Base-by-base conservation (phyloP, 2,113 vertebrate species). In the Xenopus laevis region DNA sequence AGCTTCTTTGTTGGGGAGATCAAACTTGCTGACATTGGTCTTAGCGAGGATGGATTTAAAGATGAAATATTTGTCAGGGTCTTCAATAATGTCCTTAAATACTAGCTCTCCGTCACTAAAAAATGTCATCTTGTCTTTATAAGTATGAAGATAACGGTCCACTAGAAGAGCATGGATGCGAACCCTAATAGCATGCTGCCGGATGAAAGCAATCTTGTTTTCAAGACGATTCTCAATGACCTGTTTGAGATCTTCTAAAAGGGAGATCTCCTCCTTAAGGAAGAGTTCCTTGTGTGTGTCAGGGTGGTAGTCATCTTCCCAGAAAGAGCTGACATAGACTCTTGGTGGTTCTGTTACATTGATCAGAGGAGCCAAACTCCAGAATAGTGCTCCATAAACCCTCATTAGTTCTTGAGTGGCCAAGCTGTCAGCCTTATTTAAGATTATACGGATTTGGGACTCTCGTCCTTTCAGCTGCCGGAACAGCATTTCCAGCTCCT, bases 11-110 rank as follows among this genome's bases (percentile, higher is more conserved):
- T 98, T 97, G 78, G 97, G 97, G 77, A 99, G 92, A 84, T 99
- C 97, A 80, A 99, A 99, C 85, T 98, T 99, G 91, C 96, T 99
- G 86, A 99, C 94, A 0, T 99, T 99, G 87, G 97, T 98, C 87
- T 99, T 98, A 82, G 96, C 97, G 84, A 99, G 86, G 86, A 99
- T 97, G 68, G 97, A 94, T 84, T 98, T 98, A 82, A 98, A 99
- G 81, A 99, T 99, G 83, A 91, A 98, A 87, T 97, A 99, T 83
- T 93, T 97, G 87, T 99, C 97, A 12, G 97, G 97, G 80, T 99
- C 96, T 27, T 98, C 97, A 74, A 99, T 91, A 66, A 99, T 99
- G 90, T 99, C 97, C 81, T 95, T 92, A 85, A 99, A 99, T 45
- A 99, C 97, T 44, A 96, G 82, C 71, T 99, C 97, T 0, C 96